Evolutionary conservation across 37 sponge, comb jelly and placozoan genomes (phyloP).

Genomic region (Eunapius fragilis): DNA sequence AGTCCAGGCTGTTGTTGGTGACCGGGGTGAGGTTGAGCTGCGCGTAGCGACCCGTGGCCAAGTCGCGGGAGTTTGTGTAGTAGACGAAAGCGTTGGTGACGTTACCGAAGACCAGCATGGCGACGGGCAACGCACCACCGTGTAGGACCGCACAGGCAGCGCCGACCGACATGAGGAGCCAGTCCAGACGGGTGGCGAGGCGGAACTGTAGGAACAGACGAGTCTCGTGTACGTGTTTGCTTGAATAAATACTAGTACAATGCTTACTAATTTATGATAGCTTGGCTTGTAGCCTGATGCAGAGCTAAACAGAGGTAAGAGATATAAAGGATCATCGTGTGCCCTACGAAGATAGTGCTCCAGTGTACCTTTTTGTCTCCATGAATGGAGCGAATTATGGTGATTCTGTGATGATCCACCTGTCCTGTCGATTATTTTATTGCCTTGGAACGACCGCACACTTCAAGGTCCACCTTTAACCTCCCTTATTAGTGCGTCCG

Average conservation of each 20-base stretch:
- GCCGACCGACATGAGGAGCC: slow-evolving; percentile 50
- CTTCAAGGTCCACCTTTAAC: no score
- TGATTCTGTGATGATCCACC: no score
- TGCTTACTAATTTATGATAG: neutral
- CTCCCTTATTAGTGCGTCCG: no score
- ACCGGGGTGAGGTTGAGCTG: slow-evolving; percentile 28
- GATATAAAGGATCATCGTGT: neutral
- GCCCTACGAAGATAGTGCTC: neutral
- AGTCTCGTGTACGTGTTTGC: no score
- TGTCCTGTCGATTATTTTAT: no score
- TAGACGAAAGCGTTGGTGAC: slow-evolving; percentile 36
- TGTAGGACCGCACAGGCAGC: slow-evolving; percentile 29
- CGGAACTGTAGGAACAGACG: no score
- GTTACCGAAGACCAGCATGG: slow-evolving; percentile 50
- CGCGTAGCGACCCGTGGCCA: neutral
- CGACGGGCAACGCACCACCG: slow-evolving; percentile 45
- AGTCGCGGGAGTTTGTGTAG: neutral
- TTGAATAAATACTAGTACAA: no score
- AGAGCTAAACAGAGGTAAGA: neutral
- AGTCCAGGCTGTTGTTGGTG: neutral
- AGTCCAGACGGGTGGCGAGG: slow-evolving; percentile 35
- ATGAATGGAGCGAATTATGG: no score
- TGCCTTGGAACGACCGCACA: no score
- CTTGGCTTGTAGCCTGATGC: neutral
- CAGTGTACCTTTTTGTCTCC: no score